Base-by-base conservation (phyloP, 2,797 vertebrate genomes). In the Melanotaenia pygmaea region DNA sequence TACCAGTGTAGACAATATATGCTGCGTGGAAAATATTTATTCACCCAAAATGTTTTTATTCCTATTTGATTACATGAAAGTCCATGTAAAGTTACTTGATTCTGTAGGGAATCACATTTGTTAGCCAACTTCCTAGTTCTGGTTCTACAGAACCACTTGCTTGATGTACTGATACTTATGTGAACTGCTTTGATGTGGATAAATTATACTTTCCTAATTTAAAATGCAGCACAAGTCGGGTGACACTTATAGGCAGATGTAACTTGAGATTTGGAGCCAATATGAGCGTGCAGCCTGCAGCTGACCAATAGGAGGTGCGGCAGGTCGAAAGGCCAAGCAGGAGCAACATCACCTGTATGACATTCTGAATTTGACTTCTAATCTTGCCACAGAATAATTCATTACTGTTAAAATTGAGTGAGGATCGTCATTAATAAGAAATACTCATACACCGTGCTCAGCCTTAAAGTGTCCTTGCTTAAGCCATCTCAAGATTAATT, bases 381-480 rank as follows among this genome's bases (percentile, higher is more conserved):
- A 54, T 37, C 18, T 37, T 38, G 9, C 24, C 18, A 30, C 37
- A n/a, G 6, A 50, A 50, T n/a, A 43, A 43, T 35, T 22, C 22
- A 13, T 16, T 40, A 18, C 7, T 64, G 51, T 38, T 43, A 16
- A 66, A 56, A 66, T 43, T 3, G 30, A 26, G 18, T 58, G 51
- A 65, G n/a, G 28, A 47, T 60, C 3, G 34, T 30, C 18, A 12
- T 20, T 61, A 18, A 8, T 28, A 67, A 34, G 58, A 34, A 34
- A 34, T 18, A 24, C n/a, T 54, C 22, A 12, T n/a, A 53, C 1
- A 24, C 9, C 60, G 59, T 32, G 38, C 51, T 82, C 37, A 45
- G 58, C 76, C 77, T 71, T 57, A 2, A 88, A 84, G 82, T 86
- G 82, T 83, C 85, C 85, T 83, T 86, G 67, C 30, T 73, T 67